Evolutionary conservation across 2,888 invertebrate species (phyloP).

Genomic region (Zygogramma bicolorata): DNA sequence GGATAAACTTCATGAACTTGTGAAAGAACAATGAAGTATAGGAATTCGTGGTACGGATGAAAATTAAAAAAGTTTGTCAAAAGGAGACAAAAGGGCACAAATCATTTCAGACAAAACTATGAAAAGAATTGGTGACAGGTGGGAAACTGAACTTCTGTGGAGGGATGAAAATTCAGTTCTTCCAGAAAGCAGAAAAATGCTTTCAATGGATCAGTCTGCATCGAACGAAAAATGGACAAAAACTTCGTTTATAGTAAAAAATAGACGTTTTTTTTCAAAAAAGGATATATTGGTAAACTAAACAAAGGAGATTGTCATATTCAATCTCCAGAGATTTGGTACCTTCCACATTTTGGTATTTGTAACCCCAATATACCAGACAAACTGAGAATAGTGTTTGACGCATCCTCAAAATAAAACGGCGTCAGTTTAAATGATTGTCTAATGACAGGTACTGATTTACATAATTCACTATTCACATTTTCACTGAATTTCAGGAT

Average conservation of each 20-base stretch:
- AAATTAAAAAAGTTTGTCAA: background rate
- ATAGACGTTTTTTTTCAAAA: background rate
- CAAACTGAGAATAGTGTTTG: background rate
- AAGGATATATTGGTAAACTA: slow-evolving; percentile 4
- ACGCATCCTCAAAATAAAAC: background rate
- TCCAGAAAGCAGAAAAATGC: slow-evolving; percentile 27
- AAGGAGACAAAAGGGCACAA: background rate
- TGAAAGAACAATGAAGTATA: slow-evolving; percentile 13
- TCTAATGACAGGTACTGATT: background rate
- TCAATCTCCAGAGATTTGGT: background rate
- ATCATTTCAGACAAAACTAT: slow-evolving; percentile 11
- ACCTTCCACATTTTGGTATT: slow-evolving; percentile 2
- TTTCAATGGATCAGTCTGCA: background rate
- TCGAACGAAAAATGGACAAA: slow-evolving; percentile 25
- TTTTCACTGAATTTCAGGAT: background rate
- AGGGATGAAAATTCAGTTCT: background rate
- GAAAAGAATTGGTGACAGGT: too few species aligned
- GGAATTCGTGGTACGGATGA: background rate
- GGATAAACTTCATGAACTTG: slow-evolving; percentile 8
- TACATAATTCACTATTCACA: background rate
- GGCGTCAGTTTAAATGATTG: slow-evolving; percentile 3
- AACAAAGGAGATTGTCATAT: background rate
- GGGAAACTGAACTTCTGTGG: slow-evolving; percentile 23
- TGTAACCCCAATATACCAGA: background rate
- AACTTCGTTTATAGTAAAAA: background rate